phyloP scores from a whole-genome alignment of 2,113 vertebrate genomes.

The Amblyopsis rosae region DNA sequence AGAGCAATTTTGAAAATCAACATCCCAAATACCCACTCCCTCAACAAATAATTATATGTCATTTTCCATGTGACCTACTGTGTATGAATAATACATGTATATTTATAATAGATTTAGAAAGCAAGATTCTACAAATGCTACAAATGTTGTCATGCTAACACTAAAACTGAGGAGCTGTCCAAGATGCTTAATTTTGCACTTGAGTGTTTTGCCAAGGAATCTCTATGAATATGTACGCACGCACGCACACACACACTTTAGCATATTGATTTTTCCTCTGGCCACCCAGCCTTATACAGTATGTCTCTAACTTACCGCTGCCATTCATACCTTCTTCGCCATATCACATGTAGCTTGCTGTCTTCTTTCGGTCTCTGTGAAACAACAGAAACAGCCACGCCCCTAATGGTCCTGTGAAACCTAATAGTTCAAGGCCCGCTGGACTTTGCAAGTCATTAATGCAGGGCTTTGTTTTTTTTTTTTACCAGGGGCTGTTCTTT shows the following conservation, averaged over 20 bases:
- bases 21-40: no score
- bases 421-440: constrained; percentile 1
- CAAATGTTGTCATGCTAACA: no score
- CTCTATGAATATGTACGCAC: not conserved
- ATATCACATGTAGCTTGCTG: not conserved
- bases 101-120: no score
- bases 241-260: constrained; percentile 50
- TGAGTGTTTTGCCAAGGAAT: not conserved
- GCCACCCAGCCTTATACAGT: not conserved
- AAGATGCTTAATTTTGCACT: constrained; percentile 7
- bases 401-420: constrained; percentile 16
- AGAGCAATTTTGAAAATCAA: no score
- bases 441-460: no score
- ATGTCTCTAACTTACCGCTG: not conserved
- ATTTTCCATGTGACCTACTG: no score
- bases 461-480: no score
- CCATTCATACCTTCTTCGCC: not conserved
- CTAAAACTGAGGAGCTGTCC: not conserved
- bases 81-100: no score
- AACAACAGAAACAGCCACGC: constrained; percentile 6
- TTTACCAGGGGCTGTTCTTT: constrained; percentile 1
- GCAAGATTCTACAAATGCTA: no score
- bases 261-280: constrained; percentile 17
- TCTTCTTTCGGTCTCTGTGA: not conserved
- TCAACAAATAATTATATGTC: no score